Evolutionary conservation across 2,797 vertebrate genomes (phyloP).

Genomic region (Phaenicophaeus curvirostris): DNA sequence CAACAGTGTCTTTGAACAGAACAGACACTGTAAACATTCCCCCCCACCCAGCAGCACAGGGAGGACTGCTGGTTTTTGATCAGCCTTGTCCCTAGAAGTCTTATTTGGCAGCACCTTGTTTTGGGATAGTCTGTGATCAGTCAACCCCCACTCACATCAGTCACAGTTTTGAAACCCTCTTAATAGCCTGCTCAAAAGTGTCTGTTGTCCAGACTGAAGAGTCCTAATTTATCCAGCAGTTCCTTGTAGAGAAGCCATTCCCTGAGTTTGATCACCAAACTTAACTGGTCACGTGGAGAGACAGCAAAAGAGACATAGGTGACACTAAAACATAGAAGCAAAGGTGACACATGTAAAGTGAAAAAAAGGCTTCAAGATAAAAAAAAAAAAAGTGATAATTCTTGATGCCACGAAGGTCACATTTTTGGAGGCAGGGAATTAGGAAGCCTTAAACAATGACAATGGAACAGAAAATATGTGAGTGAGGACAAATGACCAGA

Average conservation of each 20-base stretch:
- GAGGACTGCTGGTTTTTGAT: not conserved
- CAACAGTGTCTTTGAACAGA: not conserved
- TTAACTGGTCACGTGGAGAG: not conserved
- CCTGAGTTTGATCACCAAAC: not conserved
- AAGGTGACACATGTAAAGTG: not conserved
- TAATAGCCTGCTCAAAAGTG: not conserved
- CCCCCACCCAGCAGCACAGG: not conserved
- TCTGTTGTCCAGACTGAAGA: not conserved
- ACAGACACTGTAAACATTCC: not conserved
- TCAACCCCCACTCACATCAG: not conserved
- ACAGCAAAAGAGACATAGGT: not conserved
- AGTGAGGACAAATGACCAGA: not conserved
- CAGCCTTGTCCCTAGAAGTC: not conserved
- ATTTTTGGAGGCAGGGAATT: not conserved
- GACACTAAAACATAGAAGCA: not conserved
- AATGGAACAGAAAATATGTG: not conserved
- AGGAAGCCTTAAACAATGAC: not conserved
- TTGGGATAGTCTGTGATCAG: not conserved
- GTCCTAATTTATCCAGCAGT: not conserved
- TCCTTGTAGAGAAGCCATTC: not conserved
- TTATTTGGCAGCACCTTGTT: not conserved
- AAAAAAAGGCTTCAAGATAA: not conserved
- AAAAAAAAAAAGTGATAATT: not conserved
- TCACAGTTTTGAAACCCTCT: not conserved
- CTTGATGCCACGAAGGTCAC: not conserved